phyloP scores from a whole-genome alignment of 1,140 invertebrate species.

The Oppia nitens region DNA sequence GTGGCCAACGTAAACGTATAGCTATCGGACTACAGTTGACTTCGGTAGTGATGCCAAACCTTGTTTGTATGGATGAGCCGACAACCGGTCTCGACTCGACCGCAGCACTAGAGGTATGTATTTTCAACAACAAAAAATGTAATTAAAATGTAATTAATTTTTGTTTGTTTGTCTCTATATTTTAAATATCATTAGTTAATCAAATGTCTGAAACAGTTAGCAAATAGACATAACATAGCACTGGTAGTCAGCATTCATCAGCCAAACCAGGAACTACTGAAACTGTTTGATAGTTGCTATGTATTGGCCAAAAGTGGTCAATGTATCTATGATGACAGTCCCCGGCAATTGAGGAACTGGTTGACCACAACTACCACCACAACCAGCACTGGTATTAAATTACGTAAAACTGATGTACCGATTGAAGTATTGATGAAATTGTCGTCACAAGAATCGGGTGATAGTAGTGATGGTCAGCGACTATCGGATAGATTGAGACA shows the following conservation, averaged over 20 bases:
- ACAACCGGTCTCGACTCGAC: constrained; percentile 46
- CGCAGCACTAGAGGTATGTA: constrained; percentile 1
- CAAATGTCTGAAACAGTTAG: background rate
- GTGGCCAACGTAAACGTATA: constrained; percentile 2
- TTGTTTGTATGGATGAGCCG: constrained; percentile 26
- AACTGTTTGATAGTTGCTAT: constrained; percentile 1
- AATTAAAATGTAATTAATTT: too few relatives aligned
- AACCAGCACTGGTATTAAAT: too few relatives aligned
- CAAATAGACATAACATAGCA: background rate
- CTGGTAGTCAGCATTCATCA: constrained; percentile 1
- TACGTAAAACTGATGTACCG: too few relatives aligned
- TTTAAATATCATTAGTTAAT: background rate
- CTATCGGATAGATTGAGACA: too few relatives aligned
- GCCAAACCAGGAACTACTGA: background rate
- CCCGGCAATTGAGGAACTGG: background rate
- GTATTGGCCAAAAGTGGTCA: background rate
- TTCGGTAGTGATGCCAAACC: background rate
- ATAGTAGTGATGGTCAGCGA: too few relatives aligned
- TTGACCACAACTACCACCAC: too few relatives aligned
- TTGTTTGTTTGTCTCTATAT: too few relatives aligned
- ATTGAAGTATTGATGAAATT: too few relatives aligned
- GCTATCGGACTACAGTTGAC: background rate
- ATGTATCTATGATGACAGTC: background rate
- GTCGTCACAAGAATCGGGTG: too few relatives aligned
- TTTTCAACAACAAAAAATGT: background rate